Evolutionary conservation across 2,797 vertebrate species (phyloP).

Genomic region (Falco concolor): DNA sequence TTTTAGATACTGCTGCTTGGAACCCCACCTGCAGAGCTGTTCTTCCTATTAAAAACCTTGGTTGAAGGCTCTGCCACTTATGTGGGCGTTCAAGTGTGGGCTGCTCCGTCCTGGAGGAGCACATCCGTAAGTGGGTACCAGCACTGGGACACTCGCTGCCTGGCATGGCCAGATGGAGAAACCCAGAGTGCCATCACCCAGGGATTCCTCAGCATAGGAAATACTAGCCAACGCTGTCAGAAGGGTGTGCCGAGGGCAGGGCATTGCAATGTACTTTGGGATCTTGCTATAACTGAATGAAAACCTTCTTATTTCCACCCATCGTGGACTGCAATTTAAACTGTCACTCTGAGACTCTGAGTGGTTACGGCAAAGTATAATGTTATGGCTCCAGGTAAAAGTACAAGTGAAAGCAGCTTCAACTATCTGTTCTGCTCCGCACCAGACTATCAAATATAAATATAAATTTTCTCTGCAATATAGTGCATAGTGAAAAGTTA

Average conservation of each 20-base stretch:
- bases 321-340: rapidly evolving
- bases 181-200: neutral
- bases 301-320: neutral
- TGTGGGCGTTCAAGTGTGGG: neutral
- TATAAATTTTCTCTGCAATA: neutral
- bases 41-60: neutral
- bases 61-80: neutral
- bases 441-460: neutral
- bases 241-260: neutral
- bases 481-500: neutral
- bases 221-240: neutral
- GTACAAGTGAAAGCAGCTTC: neutral
- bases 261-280: neutral
- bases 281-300: neutral
- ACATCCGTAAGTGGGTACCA: neutral
- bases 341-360: neutral
- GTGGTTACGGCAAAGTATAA: neutral
- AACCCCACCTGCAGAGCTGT: neutral
- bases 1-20: neutral
- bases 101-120: neutral
- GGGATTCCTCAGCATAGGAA: neutral
- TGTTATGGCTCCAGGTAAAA: neutral
- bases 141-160: neutral
- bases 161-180: neutral
- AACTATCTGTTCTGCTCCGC: neutral